Base-by-base conservation (phyloP, 2,113 vertebrate genomes). In the Sus scrofa region DNA sequence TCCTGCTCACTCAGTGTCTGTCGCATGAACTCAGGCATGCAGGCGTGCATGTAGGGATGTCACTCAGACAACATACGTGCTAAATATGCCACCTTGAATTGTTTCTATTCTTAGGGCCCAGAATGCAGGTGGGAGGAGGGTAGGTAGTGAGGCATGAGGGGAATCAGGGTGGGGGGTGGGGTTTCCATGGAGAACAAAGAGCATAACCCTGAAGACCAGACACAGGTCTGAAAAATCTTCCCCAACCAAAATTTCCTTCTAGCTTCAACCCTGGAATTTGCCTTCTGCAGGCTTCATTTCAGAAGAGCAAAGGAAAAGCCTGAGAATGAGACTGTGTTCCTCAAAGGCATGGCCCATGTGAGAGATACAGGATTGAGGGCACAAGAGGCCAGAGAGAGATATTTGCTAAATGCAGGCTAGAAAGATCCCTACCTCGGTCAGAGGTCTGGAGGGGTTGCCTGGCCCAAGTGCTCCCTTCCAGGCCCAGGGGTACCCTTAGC, bases 61-160 rank as follows among this genome's bases (percentile, higher is more conserved):
- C 3, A 7, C 75, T 24, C 54, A 62, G 54, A 92, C 62, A 58
- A 67, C 20, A 8, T 15, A 11, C 4, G 4, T 8, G 54, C 85
- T 87, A 0, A 56, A 70, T 70, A 58, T 50, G 84, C 84, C 82
- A 30, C 54, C 62, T 2, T 9, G 79, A 74, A 73, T 30, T 44
- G 67, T 39, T 39, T 71, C 85, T 67, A 58, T 92, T 94, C 88
- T 93, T 50, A 58, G 34, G 75, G 67, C n/a, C 62, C 37, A n/a
- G 88, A 88, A 65, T 92, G 63, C 44, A 50, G 50, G 91, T 90
- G 52, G 85, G 93, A 77, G 24, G 75, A 70, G 15, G 90, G 63
- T 34, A 85, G 81, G 71, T 26, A 32, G 65, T 6, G 81, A 96
- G 68, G 93, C 90, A 60, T 37, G 62, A 86, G 56, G 52, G 34